Evolutionary conservation across 2,113 vertebrate genomes (phyloP).

Genomic region (Enhydra lutris): DNA sequence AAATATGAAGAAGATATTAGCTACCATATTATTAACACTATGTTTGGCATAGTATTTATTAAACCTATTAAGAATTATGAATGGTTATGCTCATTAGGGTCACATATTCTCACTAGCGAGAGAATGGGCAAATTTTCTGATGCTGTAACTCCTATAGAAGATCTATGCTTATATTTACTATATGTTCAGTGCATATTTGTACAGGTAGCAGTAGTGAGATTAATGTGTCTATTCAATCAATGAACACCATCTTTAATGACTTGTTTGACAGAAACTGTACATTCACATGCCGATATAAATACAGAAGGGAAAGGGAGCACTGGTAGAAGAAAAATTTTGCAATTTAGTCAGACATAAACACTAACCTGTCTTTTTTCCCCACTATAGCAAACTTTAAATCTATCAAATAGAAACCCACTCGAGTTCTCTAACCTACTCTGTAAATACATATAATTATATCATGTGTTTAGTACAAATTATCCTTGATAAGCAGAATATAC

Average conservation of each 20-base stretch:
- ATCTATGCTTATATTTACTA: not conserved
- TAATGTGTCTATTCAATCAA: not conserved
- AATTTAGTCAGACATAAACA: not conserved
- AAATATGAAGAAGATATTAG: conserved; percentile 41
- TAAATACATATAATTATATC: not conserved
- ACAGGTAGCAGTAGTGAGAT: not conserved
- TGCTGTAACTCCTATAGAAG: not conserved
- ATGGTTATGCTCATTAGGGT: not conserved
- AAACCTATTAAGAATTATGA: not conserved
- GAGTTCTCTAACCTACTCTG: conserved; percentile 25
- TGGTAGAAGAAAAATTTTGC: conserved; percentile 27
- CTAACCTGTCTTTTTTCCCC: not conserved
- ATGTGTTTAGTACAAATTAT: not conserved
- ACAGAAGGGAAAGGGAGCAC: not conserved
- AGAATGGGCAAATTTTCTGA: conserved; percentile 11
- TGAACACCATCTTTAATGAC: conserved; percentile 34
- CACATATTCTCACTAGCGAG: not conserved
- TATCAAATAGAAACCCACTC: not conserved
- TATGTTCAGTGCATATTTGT: not conserved
- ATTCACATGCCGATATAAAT: not conserved
- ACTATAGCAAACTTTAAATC: not conserved
- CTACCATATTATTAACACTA: not conserved
- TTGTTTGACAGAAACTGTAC: conserved; percentile 16
- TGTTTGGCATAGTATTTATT: not conserved
- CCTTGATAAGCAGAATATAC: not conserved